Evolutionary conservation across 2,113 vertebrate genomes (phyloP).

Genomic region (Chauna torquata): DNA sequence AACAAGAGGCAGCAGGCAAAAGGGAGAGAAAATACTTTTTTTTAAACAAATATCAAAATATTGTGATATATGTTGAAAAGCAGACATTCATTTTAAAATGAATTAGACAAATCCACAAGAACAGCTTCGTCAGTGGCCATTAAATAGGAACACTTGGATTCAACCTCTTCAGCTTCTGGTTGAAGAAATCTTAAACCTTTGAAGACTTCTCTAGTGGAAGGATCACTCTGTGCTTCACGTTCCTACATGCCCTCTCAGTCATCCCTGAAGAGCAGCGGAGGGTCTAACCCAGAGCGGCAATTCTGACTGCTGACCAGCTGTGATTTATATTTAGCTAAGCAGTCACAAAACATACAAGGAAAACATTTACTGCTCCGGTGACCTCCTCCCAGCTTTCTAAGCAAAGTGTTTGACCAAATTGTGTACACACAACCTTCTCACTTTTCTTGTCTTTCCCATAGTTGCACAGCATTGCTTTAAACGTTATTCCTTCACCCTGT

Average conservation of each 20-base stretch:
- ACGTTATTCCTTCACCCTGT: not conserved
- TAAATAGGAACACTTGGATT: not conserved
- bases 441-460: not conserved
- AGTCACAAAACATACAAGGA: not conserved
- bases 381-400: not conserved
- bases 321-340: not conserved
- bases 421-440: not conserved
- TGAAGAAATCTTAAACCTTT: not conserved
- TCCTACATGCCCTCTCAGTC: accelerated
- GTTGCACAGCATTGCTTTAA: not conserved
- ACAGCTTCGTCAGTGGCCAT: not conserved
- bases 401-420: not conserved
- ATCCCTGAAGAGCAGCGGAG: not conserved
- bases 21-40: not conserved
- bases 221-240: not conserved
- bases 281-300: not conserved
- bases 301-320: not conserved
- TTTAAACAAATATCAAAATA: not conserved
- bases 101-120: not conserved
- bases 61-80: not conserved
- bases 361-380: not conserved
- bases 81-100: not conserved
- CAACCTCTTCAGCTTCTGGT: not conserved
- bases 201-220: not conserved
- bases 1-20: not conserved